phyloP scores from a whole-genome alignment of 2,888 invertebrate genomes.

The Pterobdella sp. region DNA sequence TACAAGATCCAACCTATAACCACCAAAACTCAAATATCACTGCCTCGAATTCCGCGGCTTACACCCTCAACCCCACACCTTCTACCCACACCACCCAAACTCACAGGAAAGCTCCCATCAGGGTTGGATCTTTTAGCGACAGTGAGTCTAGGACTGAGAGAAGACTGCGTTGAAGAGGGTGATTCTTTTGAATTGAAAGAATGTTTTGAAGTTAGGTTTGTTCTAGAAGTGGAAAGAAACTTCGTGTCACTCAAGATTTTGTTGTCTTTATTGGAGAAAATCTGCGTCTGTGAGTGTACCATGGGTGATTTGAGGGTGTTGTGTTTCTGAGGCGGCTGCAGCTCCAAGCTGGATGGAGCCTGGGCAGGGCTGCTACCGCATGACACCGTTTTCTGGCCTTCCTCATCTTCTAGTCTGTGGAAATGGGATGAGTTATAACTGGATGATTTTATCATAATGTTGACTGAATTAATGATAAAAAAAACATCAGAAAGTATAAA shows the following conservation, averaged over 20 bases:
- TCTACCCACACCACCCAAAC: too few relatives aligned
- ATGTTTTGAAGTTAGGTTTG: background rate
- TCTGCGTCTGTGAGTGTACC: background rate
- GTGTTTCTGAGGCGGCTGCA: background rate
- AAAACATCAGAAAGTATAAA: too few relatives aligned
- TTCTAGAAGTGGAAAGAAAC: background rate
- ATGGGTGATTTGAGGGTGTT: background rate
- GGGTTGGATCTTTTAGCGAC: background rate
- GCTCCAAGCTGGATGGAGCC: background rate
- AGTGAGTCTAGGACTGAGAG: background rate
- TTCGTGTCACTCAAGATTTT: background rate
- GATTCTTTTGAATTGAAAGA: background rate
- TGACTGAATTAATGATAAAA: too few relatives aligned
- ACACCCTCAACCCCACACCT: too few relatives aligned
- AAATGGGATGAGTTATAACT: too few relatives aligned
- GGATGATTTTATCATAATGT: too few relatives aligned
- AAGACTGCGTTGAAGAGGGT: background rate
- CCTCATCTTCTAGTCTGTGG: constrained; percentile 6
- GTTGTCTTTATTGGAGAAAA: background rate
- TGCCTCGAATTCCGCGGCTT: too few relatives aligned
- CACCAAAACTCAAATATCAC: too few relatives aligned
- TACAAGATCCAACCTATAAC: too few relatives aligned
- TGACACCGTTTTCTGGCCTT: background rate
- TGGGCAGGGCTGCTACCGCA: background rate
- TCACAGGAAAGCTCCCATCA: background rate